Percentiles rank a stretch among this genome's conserved stretches.
Conservation (phyloP, 2,888 invertebrate genomes). For the Lasiommata megera region DNA sequence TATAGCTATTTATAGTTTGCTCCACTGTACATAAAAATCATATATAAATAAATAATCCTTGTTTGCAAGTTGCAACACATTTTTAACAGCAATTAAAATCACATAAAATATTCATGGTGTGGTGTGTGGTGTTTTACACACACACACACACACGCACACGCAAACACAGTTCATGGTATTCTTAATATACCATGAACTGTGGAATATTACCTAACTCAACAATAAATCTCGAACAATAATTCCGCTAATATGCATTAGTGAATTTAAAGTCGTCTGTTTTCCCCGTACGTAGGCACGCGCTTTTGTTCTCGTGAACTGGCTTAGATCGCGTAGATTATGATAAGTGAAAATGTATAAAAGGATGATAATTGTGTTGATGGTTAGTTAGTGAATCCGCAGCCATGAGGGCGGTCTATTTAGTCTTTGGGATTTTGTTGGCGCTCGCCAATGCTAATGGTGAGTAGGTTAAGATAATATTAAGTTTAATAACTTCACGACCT, state of each 20-base stretch:
- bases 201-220: conserved; percentile 11
- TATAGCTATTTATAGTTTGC: background rate
- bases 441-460: conserved; percentile 40
- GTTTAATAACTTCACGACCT: no score
- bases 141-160: no score
- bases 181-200: background rate
- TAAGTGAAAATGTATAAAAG: conserved; percentile 61
- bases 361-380: conserved; percentile 40
- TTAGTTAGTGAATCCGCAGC: conserved; percentile 41
- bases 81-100: background rate
- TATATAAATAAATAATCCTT: background rate
- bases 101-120: background rate
- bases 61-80: background rate
- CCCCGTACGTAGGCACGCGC: conserved; percentile 41
- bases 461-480: no score
- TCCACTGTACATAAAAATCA: background rate
- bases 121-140: no score
- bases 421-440: conserved; percentile 40
- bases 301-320: conserved; percentile 51
- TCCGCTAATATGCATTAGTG: conserved; percentile 18
- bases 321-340: conserved; percentile 50
- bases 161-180: no score
- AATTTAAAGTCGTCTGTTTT: conserved; percentile 40
- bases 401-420: conserved; percentile 53
- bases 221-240: conserved; percentile 16